Evolutionary conservation across 2,113 vertebrate genomes (phyloP), one percentile per base, ranked within the genome.

Genomic region (Rhea americana): DNA sequence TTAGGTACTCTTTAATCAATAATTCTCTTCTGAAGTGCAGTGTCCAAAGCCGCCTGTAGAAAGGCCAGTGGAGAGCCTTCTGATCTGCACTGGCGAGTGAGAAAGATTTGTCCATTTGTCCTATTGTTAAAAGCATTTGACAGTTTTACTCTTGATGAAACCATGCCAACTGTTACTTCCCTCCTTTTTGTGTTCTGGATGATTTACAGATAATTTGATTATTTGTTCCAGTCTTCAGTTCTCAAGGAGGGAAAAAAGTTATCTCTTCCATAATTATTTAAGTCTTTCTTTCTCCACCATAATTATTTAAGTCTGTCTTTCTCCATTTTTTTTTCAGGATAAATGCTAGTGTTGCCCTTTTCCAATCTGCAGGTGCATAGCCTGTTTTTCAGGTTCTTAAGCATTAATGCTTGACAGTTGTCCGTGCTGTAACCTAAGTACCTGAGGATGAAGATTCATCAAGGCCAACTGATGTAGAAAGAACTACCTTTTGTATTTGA

Each of bases 101-200:
- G 0, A 1, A 39, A 48, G 63, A 35, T 35, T 35, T 35, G 35
- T 35, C 35, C 35, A 35, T 35, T 35, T 35, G 35, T 35, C 35
- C 35, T 35, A 35, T 35, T 35, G 35, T 66, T 93, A 91, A 93
- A 90, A 74, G 63, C 59, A 83, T 95, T 95, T 76, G 87, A 85
- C 65, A 59, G 68, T 90, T 81, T 55, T 90, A 37, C 30, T 61
- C 65, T 35, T 71, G 70, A 63, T 77, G 56, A 90, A 81, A 75
- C 21, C 3, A 2, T 59, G 6, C 35, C 67, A 1, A 1, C 24
- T 84, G 43, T 86, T 93, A 63, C 35, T 86, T 84, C 61, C 83
- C 37, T 88, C 39, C 43, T 90, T 90, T 90, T 90, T 66, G 63
- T 86, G n/a, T 82, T 91, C 41, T 63, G 32, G 72, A 56, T 84